Conservation (phyloP, 1,140 invertebrate species). For the Drosophila seguyi region DNA sequence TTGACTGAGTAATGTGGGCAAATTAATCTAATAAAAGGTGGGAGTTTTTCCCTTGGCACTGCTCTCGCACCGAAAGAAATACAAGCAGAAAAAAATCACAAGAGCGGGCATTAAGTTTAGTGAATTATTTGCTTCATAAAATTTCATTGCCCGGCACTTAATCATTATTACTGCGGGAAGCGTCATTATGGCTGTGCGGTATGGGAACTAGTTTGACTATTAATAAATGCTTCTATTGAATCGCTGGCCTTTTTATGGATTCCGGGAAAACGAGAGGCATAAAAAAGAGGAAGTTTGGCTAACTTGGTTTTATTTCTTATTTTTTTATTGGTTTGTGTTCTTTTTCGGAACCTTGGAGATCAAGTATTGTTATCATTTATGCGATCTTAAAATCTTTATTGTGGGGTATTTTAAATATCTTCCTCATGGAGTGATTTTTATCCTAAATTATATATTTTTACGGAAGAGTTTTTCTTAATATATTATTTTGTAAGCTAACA, state of each 20-base stretch:
- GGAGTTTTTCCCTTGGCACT: constrained; percentile 52
- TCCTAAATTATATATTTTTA: background rate
- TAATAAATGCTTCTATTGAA: constrained; percentile 50
- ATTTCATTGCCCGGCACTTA: constrained; percentile 58
- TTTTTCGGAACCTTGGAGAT: background rate
- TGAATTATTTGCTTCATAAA: constrained; percentile 62
- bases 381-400: background rate
- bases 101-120: constrained; percentile 43
- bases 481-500: too few relatives aligned
- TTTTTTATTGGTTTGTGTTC: background rate
- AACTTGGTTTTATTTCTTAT: constrained; percentile 9
- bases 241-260: constrained; percentile 24
- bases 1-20: constrained; percentile 67
- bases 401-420: background rate
- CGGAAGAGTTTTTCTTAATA: too few relatives aligned
- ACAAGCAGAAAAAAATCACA: constrained; percentile 5
- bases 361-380: background rate
- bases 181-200: constrained; percentile 16
- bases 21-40: constrained; percentile 83
- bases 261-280: constrained; percentile 2
- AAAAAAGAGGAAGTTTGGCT: constrained; percentile 22
- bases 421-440: background rate
- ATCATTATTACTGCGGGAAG: constrained; percentile 50
- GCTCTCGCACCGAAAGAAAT: constrained; percentile 7
- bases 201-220: constrained; percentile 53